Evolutionary conservation across 2,888 invertebrate species (phyloP).

Genomic region (Drosophila rellima): DNA sequence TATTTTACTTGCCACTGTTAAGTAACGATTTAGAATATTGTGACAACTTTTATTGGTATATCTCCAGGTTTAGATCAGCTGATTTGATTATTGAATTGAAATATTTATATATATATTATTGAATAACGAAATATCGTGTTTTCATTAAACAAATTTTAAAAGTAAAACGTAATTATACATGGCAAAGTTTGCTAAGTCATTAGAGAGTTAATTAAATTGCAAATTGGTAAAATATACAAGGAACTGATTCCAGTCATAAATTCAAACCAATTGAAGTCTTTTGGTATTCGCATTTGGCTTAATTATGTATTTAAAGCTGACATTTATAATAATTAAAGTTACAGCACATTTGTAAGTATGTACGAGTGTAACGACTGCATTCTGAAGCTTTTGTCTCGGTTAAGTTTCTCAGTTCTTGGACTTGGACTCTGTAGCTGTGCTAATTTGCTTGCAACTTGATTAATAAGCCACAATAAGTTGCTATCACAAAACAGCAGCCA

Average conservation of each 20-base stretch:
- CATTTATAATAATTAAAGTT: slow-evolving; percentile 78
- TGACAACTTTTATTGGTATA: too few relatives aligned
- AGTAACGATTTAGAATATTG: too few relatives aligned
- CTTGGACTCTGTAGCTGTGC: slow-evolving; percentile 50
- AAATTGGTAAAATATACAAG: neutral
- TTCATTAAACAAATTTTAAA: too few relatives aligned
- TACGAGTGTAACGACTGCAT: slow-evolving; percentile 28
- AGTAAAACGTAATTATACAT: too few relatives aligned
- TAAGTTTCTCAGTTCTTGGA: slow-evolving; percentile 7
- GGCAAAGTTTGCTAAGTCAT: too few relatives aligned
- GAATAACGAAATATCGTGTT: too few relatives aligned
- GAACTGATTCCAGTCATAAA: slow-evolving; percentile 3
- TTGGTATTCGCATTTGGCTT: slow-evolving; percentile 45
- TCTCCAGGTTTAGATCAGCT: too few relatives aligned
- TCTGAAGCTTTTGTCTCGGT: slow-evolving; percentile 28
- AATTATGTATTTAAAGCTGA: slow-evolving; percentile 76
- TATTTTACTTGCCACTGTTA: too few relatives aligned
- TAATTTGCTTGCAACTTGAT: slow-evolving; percentile 74
- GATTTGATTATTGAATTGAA: slow-evolving; percentile 3
- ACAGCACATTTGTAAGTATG: slow-evolving; percentile 35
- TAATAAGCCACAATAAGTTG: slow-evolving; percentile 74
- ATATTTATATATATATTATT: too few relatives aligned
- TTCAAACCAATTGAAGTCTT: neutral
- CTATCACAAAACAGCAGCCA: slow-evolving; percentile 73
- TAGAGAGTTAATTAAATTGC: slow-evolving; percentile 12